A percentile compares a stretch with the other conserved stretches of the same genome.
These are phyloP conservation scores for Campopleginae sp. DNA, from an alignment of 2,888 invertebrate species.

Conservation along the genomic window DNA sequence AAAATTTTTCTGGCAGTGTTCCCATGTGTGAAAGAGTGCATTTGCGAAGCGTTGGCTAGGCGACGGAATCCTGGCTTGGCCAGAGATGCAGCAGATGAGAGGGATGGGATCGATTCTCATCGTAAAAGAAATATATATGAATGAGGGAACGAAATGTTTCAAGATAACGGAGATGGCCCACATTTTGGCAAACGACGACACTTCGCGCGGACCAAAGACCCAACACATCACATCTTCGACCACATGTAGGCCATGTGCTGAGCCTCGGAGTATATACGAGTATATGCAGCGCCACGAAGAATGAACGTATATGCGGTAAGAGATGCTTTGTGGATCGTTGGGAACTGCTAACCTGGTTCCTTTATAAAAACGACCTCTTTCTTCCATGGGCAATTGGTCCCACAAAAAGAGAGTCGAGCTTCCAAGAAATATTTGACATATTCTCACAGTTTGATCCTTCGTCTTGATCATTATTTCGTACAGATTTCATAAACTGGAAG, in stretches of 20 bases:
- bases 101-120: slow-evolving; percentile 65
- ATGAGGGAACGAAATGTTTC: slow-evolving; percentile 43
- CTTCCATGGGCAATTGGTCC: neutral
- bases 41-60: slow-evolving; percentile 13
- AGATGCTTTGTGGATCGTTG: slow-evolving; percentile 31
- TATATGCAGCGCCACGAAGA: neutral
- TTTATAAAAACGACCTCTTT: slow-evolving; percentile 32
- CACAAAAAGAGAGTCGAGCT: neutral
- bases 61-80: slow-evolving; percentile 14
- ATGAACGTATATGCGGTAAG: slow-evolving; percentile 11
- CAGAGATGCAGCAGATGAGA: slow-evolving; percentile 8
- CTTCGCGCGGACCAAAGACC: neutral
- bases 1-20: slow-evolving; percentile 52
- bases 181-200: slow-evolving; percentile 60
- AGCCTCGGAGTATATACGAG: neutral
- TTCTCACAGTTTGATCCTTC: neutral
- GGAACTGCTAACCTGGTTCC: slow-evolving; percentile 37
- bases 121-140: slow-evolving; percentile 34
- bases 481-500: neutral
- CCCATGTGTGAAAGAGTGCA: slow-evolving; percentile 31
- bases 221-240: neutral
- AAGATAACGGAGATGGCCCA: slow-evolving; percentile 52
- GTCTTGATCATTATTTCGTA: neutral
- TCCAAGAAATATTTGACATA: slow-evolving; percentile 3
- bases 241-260: slow-evolving; percentile 64